These are phyloP conservation scores for Atrichornis clamosus DNA, from an alignment of 2,113 vertebrate genomes.

Conservation along the genomic window DNA sequence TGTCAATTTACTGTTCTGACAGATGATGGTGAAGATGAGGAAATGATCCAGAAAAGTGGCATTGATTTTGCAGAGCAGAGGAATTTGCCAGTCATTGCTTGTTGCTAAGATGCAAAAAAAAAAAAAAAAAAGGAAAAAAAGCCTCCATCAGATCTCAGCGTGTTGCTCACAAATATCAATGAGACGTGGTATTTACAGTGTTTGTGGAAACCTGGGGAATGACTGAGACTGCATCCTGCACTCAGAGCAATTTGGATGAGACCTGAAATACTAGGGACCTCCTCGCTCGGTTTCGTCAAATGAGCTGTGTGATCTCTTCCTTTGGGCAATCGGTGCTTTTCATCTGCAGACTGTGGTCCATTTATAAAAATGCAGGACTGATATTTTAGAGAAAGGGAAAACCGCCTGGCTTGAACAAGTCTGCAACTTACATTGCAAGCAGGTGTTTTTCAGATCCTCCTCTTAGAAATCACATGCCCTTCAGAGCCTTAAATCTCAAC, in stretches of 20 bases:
- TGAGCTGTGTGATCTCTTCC: not conserved
- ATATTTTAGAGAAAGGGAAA: not conserved
- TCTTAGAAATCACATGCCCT: not conserved
- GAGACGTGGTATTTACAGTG: not conserved
- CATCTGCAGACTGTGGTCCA: not conserved
- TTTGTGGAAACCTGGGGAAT: not conserved
- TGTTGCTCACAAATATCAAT: slow-evolving; percentile 1
- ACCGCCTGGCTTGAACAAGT: not conserved
- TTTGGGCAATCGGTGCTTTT: not conserved
- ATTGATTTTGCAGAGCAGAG: slow-evolving; percentile 44
- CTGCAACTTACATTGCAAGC: not conserved
- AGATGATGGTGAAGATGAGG: not conserved
- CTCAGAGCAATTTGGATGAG: not conserved
- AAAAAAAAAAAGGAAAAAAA: not conserved
- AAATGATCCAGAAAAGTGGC: slow-evolving; percentile 55
- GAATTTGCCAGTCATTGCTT: slow-evolving; percentile 45
- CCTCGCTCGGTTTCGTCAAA: not conserved
- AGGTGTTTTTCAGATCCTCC: not conserved
- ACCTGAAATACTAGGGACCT: not conserved
- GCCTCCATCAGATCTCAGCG: not conserved
- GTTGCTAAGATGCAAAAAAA: slow-evolving; percentile 17
- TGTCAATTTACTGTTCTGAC: not conserved
- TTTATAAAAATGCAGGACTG: not conserved
- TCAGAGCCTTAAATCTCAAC: not conserved
- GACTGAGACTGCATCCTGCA: not conserved